phyloP scores from a whole-genome alignment of 2,797 vertebrate species.

The Ispidina picta region DNA sequence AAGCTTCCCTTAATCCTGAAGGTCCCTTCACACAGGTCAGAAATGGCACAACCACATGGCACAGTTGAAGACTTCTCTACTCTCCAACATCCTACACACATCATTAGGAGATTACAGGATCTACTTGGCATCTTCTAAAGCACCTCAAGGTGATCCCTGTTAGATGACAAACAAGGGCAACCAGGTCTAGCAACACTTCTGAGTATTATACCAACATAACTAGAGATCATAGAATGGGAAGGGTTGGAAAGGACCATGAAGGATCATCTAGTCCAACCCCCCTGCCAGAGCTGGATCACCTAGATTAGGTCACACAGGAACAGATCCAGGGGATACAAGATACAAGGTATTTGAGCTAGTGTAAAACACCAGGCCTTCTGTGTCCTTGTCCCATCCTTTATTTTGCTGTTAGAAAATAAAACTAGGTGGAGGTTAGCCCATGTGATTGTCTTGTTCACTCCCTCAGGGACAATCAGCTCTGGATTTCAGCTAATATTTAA shows the following conservation, averaged over 20 bases:
- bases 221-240: background rate
- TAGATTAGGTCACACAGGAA: too few relatives aligned
- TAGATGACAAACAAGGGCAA: background rate
- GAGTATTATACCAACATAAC: background rate
- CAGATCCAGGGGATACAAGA: background rate
- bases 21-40: background rate
- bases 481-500: background rate
- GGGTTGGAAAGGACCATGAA: too few relatives aligned
- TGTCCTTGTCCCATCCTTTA: background rate
- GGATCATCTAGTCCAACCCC: too few relatives aligned
- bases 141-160: background rate
- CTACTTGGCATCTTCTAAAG: background rate
- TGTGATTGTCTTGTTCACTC: background rate
- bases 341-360: background rate
- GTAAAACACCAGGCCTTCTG: background rate
- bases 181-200: background rate
- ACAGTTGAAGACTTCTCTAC: background rate
- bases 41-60: fast-evolving
- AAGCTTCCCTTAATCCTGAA: background rate
- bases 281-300: too few relatives aligned
- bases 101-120: background rate
- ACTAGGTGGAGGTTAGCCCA: background rate
- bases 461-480: background rate
- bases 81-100: background rate
- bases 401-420: background rate